Conservation (phyloP, 2,797 vertebrate genomes). For the Enteromius anoplus region DNA sequence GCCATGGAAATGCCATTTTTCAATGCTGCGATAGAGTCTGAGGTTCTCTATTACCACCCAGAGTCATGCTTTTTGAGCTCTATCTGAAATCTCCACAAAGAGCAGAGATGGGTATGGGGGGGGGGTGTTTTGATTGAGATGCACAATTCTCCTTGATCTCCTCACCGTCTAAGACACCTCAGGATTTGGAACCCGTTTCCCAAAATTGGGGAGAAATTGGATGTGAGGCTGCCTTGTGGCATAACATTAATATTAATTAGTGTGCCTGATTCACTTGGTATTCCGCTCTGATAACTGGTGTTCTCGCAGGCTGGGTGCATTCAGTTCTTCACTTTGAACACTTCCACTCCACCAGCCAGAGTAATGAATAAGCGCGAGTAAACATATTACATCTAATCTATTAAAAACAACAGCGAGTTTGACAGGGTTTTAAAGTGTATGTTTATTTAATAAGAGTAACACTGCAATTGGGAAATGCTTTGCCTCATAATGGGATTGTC, state of each 20-base stretch:
- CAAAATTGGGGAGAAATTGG: constrained; percentile 69
- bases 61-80: constrained; percentile 22
- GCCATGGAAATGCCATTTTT: constrained; percentile 22
- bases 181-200: constrained; percentile 64
- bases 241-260: constrained; percentile 76
- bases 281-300: constrained; percentile 57
- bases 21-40: constrained; percentile 20
- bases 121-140: constrained; percentile 62
- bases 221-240: constrained; percentile 70
- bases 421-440: constrained; percentile 45
- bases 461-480: constrained; percentile 25
- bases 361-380: constrained; percentile 47
- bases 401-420: constrained; percentile 47
- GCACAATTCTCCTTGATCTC: constrained; percentile 60
- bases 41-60: constrained; percentile 25
- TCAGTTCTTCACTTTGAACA: constrained; percentile 60
- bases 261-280: constrained; percentile 68
- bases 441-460: constrained; percentile 44
- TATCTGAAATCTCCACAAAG: constrained; percentile 39
- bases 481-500: not conserved
- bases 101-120: constrained; percentile 6
- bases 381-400: constrained; percentile 54
- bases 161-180: constrained; percentile 63
- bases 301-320: constrained; percentile 62
- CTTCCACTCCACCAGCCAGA: constrained; percentile 42